Evolutionary conservation across 2,888 invertebrate genomes (phyloP).

Genomic region (Drosophila leonis): DNA sequence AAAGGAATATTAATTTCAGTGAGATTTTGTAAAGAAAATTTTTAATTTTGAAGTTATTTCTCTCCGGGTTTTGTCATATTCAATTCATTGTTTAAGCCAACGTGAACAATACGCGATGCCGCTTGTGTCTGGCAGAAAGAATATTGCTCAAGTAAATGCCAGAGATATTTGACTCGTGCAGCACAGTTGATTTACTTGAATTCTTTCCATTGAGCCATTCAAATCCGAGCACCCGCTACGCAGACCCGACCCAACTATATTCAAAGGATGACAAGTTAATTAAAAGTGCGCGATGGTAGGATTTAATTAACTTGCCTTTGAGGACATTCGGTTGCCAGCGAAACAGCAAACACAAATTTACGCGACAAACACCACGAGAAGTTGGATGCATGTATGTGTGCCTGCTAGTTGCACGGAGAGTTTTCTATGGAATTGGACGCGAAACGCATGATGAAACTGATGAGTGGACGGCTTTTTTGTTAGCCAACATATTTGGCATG

Average conservation of each 20-base stretch:
- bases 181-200: not conserved
- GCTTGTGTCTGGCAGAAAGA: not conserved
- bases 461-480: slow-evolving; percentile 20
- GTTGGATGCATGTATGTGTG: not conserved
- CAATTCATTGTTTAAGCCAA: not conserved
- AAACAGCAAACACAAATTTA: slow-evolving; percentile 14
- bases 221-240: slow-evolving; percentile 8
- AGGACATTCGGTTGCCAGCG: slow-evolving; percentile 25
- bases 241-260: not conserved
- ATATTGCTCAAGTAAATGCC: not conserved
- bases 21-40: not conserved
- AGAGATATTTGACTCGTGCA: not conserved
- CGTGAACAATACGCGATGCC: not conserved
- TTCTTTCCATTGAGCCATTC: slow-evolving; percentile 23
- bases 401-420: slow-evolving; percentile 1
- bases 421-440: slow-evolving; percentile 1
- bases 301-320: slow-evolving; percentile 49
- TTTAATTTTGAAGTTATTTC: not conserved
- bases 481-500: slow-evolving; percentile 6
- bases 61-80: not conserved
- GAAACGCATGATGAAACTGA: slow-evolving; percentile 8
- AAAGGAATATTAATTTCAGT: not conserved
- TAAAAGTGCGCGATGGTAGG: slow-evolving; percentile 28
- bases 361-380: slow-evolving; percentile 6
- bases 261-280: slow-evolving; percentile 46